Evolutionary conservation across 1,140 invertebrate genomes (phyloP).

Genomic region (Drosophila leontia): DNA sequence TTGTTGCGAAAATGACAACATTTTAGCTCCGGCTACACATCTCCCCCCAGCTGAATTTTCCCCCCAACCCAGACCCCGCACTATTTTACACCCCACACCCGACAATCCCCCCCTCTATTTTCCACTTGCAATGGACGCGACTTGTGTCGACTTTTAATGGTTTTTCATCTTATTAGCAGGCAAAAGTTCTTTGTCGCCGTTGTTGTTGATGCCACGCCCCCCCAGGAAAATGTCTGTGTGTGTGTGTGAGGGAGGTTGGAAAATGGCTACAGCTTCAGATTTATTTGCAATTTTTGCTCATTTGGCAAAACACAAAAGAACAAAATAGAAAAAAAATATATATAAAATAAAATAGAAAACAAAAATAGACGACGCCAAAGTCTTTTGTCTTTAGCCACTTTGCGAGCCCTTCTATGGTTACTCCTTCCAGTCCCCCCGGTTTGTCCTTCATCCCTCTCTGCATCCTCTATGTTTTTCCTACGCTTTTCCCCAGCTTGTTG

Average conservation of each 20-base stretch:
- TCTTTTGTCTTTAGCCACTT: slow-evolving; percentile 81
- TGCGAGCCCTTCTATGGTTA: slow-evolving; percentile 53
- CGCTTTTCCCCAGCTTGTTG: slow-evolving; percentile 36
- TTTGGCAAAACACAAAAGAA: slow-evolving; percentile 59
- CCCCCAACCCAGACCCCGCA: neutral
- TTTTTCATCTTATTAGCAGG: slow-evolving; percentile 83
- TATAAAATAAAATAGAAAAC: slow-evolving; percentile 21
- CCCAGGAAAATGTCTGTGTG: neutral
- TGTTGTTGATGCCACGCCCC: slow-evolving; percentile 35
- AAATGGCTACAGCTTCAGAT: slow-evolving; percentile 77
- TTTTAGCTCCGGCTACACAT: slow-evolving; percentile 56
- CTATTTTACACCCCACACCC: neutral
- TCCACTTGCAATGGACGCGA: slow-evolving; percentile 71
- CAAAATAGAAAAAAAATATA: slow-evolving; percentile 1
- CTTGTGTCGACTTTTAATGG: slow-evolving; percentile 79
- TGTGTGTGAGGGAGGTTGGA: slow-evolving; percentile 1
- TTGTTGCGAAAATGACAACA: slow-evolving; percentile 82
- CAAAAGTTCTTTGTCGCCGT: slow-evolving; percentile 80
- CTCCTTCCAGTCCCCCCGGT: slow-evolving; percentile 19
- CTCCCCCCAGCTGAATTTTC: neutral
- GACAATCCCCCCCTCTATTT: neutral
- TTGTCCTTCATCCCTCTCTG: neutral
- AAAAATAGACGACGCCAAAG: slow-evolving; percentile 52
- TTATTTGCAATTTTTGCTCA: slow-evolving; percentile 84
- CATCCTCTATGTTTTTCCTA: neutral